Evolutionary conservation across 2,797 vertebrate genomes (phyloP).

Genomic region (Anableps anableps): DNA sequence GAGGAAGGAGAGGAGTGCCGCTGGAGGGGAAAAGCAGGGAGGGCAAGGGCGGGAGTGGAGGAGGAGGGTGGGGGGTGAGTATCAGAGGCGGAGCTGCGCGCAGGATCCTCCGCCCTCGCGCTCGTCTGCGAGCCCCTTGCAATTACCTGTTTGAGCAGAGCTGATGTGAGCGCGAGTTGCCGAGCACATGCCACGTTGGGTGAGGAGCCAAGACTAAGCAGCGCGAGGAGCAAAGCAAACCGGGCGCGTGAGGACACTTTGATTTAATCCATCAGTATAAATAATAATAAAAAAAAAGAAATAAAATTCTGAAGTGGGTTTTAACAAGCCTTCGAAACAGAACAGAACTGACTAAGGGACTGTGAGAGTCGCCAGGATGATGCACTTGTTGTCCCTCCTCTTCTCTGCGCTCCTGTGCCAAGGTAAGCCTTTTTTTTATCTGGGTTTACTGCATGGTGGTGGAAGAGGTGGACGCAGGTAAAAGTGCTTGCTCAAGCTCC

Average conservation of each 20-base stretch:
- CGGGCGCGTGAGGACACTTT: slow-evolving; percentile 33
- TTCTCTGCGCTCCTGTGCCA: slow-evolving; percentile 52
- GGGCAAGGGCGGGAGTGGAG: background rate
- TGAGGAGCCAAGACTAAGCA: slow-evolving; percentile 42
- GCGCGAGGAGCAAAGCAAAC: background rate
- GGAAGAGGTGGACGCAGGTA: slow-evolving; percentile 24
- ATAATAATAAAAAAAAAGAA: background rate
- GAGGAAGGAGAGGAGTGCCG: slow-evolving; percentile 4
- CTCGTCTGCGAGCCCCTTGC: slow-evolving; percentile 48
- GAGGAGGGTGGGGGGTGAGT: background rate
- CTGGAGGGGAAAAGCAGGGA: background rate
- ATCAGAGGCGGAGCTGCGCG: slow-evolving; percentile 55
- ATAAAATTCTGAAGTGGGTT: slow-evolving; percentile 38
- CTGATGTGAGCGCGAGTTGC: slow-evolving; percentile 53
- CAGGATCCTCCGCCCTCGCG: slow-evolving; percentile 49
- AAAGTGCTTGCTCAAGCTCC: slow-evolving; percentile 10
- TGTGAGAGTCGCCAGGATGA: slow-evolving; percentile 70
- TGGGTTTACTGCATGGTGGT: background rate
- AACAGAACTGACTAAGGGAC: slow-evolving; percentile 41
- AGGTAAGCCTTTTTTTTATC: slow-evolving; percentile 64
- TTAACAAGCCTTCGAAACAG: slow-evolving; percentile 20
- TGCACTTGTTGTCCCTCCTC: slow-evolving; percentile 79
- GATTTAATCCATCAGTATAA: background rate
- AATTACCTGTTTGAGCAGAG: slow-evolving; percentile 73
- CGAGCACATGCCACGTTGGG: slow-evolving; percentile 57